Evolutionary conservation across 2,113 vertebrate genomes (phyloP).

Genomic region (Chaetodon trifascialis): DNA sequence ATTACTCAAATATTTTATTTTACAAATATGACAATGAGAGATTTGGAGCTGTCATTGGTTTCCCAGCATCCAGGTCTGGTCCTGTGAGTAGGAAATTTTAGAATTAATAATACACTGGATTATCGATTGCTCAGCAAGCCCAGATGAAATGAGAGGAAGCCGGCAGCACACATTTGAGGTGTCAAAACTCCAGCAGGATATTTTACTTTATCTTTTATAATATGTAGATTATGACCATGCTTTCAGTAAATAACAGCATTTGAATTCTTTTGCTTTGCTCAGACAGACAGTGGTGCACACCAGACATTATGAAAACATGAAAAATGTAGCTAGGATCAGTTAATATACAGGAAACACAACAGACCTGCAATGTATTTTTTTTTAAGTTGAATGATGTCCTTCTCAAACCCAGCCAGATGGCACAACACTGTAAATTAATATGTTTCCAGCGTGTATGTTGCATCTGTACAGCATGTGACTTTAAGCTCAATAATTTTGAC

Average conservation of each 20-base stretch:
- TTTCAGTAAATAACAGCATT: not conserved
- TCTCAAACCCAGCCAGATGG: no score
- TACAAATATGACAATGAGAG: no score
- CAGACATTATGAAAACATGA: slow-evolving; percentile 60
- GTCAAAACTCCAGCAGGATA: not conserved
- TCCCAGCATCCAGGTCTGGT: no score
- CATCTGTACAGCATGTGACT: no score
- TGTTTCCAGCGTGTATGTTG: not conserved
- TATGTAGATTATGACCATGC: not conserved
- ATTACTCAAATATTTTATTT: no score
- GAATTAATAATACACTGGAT: no score
- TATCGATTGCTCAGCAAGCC: no score
- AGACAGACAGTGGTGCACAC: not conserved
- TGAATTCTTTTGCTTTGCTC: slow-evolving; percentile 8
- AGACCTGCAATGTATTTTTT: not conserved
- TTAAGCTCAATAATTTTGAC: no score
- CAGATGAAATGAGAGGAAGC: not conserved
- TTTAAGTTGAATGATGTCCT: not conserved
- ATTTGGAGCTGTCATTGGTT: no score
- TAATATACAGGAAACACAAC: not conserved
- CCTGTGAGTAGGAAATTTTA: no score
- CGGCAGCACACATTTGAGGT: not conserved
- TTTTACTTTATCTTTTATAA: no score
- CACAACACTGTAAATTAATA: no score
- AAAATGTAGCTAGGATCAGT: slow-evolving; percentile 49